These are phyloP conservation scores for Buphagus erythrorhynchus DNA, from an alignment of 2,797 vertebrate genomes.

Conservation along the genomic window DNA sequence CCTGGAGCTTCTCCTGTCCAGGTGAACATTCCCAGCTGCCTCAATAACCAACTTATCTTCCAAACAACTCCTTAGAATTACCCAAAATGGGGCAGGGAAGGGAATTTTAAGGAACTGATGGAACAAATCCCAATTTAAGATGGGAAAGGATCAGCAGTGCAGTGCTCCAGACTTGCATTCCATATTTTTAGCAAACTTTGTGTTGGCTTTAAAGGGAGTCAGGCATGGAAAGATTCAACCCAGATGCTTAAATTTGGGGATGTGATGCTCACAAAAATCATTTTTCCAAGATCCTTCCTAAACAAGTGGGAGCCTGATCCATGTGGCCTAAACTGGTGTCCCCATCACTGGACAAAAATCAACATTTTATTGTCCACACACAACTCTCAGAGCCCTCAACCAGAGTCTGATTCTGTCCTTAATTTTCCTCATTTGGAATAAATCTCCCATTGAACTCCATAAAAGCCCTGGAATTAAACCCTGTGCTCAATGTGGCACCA, in stretches of 20 bases:
- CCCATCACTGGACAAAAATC: background rate
- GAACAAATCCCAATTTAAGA: background rate
- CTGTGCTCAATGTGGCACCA: background rate
- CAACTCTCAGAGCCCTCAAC: background rate
- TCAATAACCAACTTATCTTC: background rate
- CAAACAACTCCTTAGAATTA: no score
- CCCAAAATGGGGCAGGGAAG: background rate
- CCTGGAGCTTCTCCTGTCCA: background rate
- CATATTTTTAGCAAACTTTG: background rate
- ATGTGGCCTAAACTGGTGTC: rapidly evolving
- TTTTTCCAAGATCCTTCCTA: background rate
- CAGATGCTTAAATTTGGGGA: background rate
- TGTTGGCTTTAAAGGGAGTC: background rate
- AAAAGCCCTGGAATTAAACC: background rate
- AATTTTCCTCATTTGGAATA: background rate
- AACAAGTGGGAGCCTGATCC: background rate
- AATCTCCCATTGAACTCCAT: background rate
- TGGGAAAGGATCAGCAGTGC: background rate
- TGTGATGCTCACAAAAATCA: background rate
- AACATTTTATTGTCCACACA: background rate
- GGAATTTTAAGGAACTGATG: background rate
- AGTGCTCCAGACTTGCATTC: background rate
- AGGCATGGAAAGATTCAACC: background rate
- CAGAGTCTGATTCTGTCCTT: background rate
- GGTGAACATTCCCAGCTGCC: rapidly evolving